Percentiles rank a stretch among this genome's conserved stretches.
phyloP scores from a whole-genome alignment of 30 jellyfish, hydroid and myxozoan species.

The Sanderia malayensis region DNA sequence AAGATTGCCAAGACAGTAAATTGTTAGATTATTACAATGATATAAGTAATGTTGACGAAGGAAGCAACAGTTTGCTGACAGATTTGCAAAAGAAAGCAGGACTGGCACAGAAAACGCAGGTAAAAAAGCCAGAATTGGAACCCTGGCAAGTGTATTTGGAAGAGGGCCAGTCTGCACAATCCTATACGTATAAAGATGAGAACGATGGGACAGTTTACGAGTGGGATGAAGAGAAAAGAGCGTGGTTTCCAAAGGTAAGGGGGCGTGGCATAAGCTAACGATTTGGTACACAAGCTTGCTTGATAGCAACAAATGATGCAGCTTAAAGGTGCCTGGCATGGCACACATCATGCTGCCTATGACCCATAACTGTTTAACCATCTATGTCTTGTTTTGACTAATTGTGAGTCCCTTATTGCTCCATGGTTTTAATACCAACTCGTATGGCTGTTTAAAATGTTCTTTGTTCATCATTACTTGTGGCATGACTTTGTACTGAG shows the following conservation, averaged over 20 bases:
- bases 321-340: too few relatives aligned
- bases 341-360: too few relatives aligned
- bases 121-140: not conserved
- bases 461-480: too few relatives aligned
- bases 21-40: not conserved
- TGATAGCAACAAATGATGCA: too few relatives aligned
- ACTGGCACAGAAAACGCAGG: not conserved
- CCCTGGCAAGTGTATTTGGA: conserved; percentile 71
- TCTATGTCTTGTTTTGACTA: too few relatives aligned
- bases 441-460: too few relatives aligned
- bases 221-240: conserved; percentile 96
- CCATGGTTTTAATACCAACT: too few relatives aligned
- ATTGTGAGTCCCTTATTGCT: too few relatives aligned
- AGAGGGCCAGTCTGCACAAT: conserved; percentile 26
- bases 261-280: too few relatives aligned
- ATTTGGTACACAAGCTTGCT: too few relatives aligned
- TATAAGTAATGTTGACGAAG: conserved; percentile 5
- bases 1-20: not conserved
- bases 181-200: conserved; percentile 90
- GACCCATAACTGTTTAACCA: too few relatives aligned
- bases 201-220: conserved; percentile 98
- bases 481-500: too few relatives aligned
- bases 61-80: conserved; percentile 36
- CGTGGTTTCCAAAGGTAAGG: conserved; percentile 99
- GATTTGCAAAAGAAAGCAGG: conserved; percentile 21